phyloP scores from a whole-genome alignment of 2,113 vertebrate genomes.

The Xiphias gladius region DNA sequence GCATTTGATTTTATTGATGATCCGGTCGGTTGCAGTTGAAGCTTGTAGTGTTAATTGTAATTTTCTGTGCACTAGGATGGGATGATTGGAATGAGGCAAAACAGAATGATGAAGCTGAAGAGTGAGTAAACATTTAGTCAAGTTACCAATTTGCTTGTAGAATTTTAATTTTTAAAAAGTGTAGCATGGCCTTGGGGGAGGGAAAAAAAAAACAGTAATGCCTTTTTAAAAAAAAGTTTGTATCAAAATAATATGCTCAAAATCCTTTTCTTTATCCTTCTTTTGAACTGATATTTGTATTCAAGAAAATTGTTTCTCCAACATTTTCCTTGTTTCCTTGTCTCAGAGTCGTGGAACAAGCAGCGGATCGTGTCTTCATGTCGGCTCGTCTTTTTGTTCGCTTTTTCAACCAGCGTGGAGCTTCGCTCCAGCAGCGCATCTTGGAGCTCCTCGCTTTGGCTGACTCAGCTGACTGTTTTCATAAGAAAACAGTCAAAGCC shows the following conservation, averaged over 20 bases:
- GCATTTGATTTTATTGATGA: not conserved
- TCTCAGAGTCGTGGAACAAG: slow-evolving; percentile 78
- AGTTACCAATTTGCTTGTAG: not conserved
- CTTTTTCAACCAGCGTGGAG: slow-evolving; percentile 76
- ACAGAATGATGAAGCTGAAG: slow-evolving; percentile 68
- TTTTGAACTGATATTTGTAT: too few relatives aligned
- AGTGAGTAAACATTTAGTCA: slow-evolving; percentile 61
- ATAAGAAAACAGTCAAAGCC: slow-evolving; percentile 82
- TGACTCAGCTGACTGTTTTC: slow-evolving; percentile 81
- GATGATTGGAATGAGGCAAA: slow-evolving; percentile 76
- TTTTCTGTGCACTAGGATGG: slow-evolving; percentile 72
- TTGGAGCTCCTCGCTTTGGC: slow-evolving; percentile 78
- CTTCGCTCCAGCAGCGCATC: slow-evolving; percentile 75
- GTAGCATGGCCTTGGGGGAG: not conserved
- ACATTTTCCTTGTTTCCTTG: not conserved
- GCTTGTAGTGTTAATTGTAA: not conserved
- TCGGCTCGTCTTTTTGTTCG: slow-evolving; percentile 81
- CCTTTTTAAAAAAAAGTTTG: too few relatives aligned
- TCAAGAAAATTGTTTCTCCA: not conserved
- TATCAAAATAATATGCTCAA: not conserved
- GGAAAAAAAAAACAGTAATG: too few relatives aligned
- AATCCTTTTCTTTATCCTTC: too few relatives aligned
- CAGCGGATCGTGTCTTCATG: slow-evolving; percentile 84
- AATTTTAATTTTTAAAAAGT: not conserved
- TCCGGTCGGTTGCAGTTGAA: not conserved